A percentile compares a stretch with the other conserved stretches of the same genome.
These are phyloP conservation scores for Phyllotreta striolata DNA, from an alignment of 2,888 invertebrate species.

Conservation along the genomic window DNA sequence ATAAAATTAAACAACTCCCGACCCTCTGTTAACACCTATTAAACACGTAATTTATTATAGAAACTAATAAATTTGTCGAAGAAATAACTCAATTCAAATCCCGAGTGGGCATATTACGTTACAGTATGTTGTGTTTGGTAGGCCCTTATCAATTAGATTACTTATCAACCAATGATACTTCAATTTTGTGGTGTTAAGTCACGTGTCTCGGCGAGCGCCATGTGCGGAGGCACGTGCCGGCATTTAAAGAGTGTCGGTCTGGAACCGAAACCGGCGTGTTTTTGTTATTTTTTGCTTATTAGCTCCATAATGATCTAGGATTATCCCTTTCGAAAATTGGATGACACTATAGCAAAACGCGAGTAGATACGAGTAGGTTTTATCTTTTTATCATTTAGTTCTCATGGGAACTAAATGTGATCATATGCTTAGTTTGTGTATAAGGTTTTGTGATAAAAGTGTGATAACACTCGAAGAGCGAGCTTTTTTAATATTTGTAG, in stretches of 20 bases:
- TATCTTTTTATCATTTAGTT: conserved; percentile 9
- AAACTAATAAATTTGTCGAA: too few species aligned
- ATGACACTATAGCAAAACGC: not conserved
- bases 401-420: conserved; percentile 9
- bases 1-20: too few species aligned
- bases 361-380: not conserved
- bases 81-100: too few species aligned
- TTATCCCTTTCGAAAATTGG: not conserved
- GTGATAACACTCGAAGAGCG: too few species aligned
- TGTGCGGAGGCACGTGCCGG: conserved; percentile 24
- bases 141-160: conserved; percentile 11
- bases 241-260: conserved; percentile 16
- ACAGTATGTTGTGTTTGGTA: too few species aligned
- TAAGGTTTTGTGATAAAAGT: too few species aligned
- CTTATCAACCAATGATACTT: conserved; percentile 14
- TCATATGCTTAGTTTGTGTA: not conserved
- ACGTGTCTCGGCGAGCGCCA: conserved; percentile 17
- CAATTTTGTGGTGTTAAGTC: conserved; percentile 10
- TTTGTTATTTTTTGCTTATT: conserved; percentile 25
- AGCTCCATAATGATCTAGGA: not conserved
- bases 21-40: too few species aligned
- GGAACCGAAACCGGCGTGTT: conserved; percentile 1
- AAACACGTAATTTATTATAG: too few species aligned
- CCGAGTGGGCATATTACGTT: too few species aligned
- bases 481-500: too few species aligned